Conservation (phyloP, 1,140 invertebrate genomes). For the Zaprionus lachaisei region DNA sequence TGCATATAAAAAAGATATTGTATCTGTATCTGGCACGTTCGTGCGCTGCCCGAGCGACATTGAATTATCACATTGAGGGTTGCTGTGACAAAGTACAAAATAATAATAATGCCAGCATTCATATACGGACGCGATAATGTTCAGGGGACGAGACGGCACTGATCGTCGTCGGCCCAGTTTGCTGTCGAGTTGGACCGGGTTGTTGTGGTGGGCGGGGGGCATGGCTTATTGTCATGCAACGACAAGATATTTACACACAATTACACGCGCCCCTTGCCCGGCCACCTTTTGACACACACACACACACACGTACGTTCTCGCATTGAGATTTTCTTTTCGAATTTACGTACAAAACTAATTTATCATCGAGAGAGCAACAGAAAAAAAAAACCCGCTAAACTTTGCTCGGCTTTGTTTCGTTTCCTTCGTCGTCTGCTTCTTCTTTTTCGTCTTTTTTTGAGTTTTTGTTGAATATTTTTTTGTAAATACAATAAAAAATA, state of each 20-base stretch:
- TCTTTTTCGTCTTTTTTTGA: slow-evolving; percentile 15
- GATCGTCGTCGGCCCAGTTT: background rate
- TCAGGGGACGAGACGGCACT: slow-evolving; percentile 2
- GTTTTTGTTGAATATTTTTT: slow-evolving; percentile 67
- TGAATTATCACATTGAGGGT: slow-evolving; percentile 71
- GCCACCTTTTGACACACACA: background rate
- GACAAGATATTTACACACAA: slow-evolving; percentile 81
- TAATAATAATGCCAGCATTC: slow-evolving; percentile 74
- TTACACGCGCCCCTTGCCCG: slow-evolving; percentile 32
- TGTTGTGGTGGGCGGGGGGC: slow-evolving; percentile 1
- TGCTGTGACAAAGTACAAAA: slow-evolving; percentile 75
- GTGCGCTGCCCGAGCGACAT: slow-evolving; percentile 71
- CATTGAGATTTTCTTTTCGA: slow-evolving; percentile 79
- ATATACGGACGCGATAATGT: slow-evolving; percentile 16
- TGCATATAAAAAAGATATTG: slow-evolving; percentile 68
- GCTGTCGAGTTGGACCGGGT: background rate
- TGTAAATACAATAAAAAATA: slow-evolving; percentile 59
- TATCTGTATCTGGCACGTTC: slow-evolving; percentile 66
- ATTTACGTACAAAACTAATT: slow-evolving; percentile 80
- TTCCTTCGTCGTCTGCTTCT: slow-evolving; percentile 8
- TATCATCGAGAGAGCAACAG: slow-evolving; percentile 66
- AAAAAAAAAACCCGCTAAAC: slow-evolving; percentile 52
- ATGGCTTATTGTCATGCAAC: slow-evolving; percentile 73
- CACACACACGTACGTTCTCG: slow-evolving; percentile 46
- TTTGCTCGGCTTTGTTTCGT: slow-evolving; percentile 25